Conservation (phyloP, 2,113 vertebrate species). For the Pomatostomus ruficeps region DNA sequence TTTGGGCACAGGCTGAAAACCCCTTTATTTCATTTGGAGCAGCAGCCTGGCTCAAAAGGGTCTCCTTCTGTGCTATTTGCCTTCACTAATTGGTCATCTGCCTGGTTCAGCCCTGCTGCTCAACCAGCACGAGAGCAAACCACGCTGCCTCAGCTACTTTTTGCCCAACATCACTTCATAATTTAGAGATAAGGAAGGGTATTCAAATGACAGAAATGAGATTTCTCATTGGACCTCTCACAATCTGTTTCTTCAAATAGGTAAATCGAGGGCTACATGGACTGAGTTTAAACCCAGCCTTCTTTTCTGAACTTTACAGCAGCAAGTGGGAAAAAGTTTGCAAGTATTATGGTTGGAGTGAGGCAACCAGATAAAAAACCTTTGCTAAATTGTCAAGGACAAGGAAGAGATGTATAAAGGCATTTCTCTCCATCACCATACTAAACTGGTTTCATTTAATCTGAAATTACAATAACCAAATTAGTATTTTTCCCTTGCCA, state of each 20-base stretch:
- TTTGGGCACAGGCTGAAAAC: neutral
- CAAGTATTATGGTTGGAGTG: neutral
- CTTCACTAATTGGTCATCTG: neutral
- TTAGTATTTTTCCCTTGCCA: neutral
- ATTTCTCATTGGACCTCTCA: neutral
- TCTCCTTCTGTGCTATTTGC: neutral
- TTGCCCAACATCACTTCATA: neutral
- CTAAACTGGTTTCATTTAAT: neutral
- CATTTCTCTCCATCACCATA: neutral
- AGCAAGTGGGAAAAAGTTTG: neutral
- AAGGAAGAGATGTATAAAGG: neutral
- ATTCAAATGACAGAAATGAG: neutral
- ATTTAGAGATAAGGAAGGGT: neutral
- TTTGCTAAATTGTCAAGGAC: neutral
- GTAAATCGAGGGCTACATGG: fast-evolving
- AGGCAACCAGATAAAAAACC: neutral
- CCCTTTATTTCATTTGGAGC: neutral
- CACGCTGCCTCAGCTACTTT: neutral
- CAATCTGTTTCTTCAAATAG: neutral
- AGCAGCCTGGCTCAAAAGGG: neutral
- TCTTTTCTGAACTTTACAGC: neutral
- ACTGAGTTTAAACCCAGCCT: neutral
- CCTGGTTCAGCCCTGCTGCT: neutral
- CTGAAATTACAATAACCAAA: neutral
- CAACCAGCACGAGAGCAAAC: neutral